Conservation (phyloP, 92 coral and sea anemone species). For the Scolanthus callimorphus region DNA sequence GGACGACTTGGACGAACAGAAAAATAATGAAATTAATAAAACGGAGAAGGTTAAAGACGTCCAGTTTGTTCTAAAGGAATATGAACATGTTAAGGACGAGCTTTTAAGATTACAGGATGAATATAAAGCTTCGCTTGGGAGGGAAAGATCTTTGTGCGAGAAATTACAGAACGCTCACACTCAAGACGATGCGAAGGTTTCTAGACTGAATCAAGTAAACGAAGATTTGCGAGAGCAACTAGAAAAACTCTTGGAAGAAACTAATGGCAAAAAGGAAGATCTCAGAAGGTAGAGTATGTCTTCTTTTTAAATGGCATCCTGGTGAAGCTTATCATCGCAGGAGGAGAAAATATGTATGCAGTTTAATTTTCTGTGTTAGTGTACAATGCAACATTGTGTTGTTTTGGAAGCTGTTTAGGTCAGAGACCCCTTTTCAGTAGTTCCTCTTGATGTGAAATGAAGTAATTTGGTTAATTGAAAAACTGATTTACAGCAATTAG, state of each 20-base stretch:
- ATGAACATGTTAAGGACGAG: slow-evolving; percentile 64
- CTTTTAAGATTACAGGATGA: slow-evolving; percentile 66
- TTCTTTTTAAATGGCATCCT: no score
- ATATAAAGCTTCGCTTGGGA: slow-evolving; percentile 60
- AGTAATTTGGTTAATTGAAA: no score
- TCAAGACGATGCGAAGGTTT: slow-evolving; percentile 60
- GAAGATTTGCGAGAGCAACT: slow-evolving; percentile 81
- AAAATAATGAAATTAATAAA: no score
- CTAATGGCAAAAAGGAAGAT: slow-evolving; percentile 58
- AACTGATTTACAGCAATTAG: no score
- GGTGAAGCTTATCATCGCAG: no score
- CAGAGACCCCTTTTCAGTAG: background rate
- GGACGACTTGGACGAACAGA: no score
- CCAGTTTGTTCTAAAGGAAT: slow-evolving; percentile 54
- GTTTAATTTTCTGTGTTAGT: no score
- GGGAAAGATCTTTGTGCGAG: slow-evolving; percentile 69
- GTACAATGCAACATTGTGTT: no score
- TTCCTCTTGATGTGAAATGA: background rate
- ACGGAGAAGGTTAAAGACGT: slow-evolving; percentile 55
- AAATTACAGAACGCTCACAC: slow-evolving; percentile 59
- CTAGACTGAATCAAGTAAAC: slow-evolving; percentile 69
- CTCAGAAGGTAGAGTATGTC: slow-evolving; percentile 70
- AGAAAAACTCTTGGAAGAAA: slow-evolving; percentile 59
- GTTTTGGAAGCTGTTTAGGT: background rate
- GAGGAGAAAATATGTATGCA: no score